Percentiles rank a stretch among this genome's conserved stretches.
phyloP scores from a whole-genome alignment of 1,140 invertebrate species.

The Drosophila murphyi region DNA sequence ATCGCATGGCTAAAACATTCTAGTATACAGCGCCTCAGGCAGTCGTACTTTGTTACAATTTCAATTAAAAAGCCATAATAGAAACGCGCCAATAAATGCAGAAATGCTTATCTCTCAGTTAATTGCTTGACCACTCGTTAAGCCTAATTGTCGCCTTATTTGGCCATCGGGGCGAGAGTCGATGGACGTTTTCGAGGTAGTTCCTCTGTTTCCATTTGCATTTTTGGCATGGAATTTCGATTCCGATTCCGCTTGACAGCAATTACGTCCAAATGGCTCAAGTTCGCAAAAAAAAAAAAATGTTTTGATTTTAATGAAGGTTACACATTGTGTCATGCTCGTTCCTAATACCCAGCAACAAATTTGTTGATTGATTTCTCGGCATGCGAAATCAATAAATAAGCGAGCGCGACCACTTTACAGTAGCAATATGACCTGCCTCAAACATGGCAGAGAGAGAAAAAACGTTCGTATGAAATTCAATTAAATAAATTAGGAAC shows the following conservation, averaged over 20 bases:
- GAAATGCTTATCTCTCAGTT: conserved; percentile 42
- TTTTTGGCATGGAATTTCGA: conserved; percentile 46
- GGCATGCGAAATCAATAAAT: conserved; percentile 59
- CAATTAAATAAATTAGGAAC: neutral
- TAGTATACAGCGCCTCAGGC: neutral
- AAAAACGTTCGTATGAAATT: neutral
- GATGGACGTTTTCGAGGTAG: conserved; percentile 56
- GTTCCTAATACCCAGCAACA: conserved; percentile 58
- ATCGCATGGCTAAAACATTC: neutral
- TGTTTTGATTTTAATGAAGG: conserved; percentile 73
- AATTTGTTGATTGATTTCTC: conserved; percentile 79
- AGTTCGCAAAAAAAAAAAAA: conserved; percentile 68
- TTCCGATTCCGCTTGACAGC: conserved; percentile 62
- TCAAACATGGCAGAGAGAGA: conserved; percentile 9
- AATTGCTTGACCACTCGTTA: conserved; percentile 27
- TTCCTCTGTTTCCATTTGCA: conserved; percentile 40
- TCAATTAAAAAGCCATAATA: conserved; percentile 20
- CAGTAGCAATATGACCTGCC: conserved; percentile 60
- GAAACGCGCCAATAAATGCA: conserved; percentile 42
- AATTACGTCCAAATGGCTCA: conserved; percentile 73
- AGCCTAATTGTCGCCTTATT: conserved; percentile 46
- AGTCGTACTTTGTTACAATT: conserved; percentile 30
- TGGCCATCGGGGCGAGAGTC: conserved; percentile 33
- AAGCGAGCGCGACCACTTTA: conserved; percentile 43
- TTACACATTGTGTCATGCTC: conserved; percentile 45